Base-by-base conservation (phyloP, 2,797 vertebrate species). In the Acropternis orthonyx region DNA sequence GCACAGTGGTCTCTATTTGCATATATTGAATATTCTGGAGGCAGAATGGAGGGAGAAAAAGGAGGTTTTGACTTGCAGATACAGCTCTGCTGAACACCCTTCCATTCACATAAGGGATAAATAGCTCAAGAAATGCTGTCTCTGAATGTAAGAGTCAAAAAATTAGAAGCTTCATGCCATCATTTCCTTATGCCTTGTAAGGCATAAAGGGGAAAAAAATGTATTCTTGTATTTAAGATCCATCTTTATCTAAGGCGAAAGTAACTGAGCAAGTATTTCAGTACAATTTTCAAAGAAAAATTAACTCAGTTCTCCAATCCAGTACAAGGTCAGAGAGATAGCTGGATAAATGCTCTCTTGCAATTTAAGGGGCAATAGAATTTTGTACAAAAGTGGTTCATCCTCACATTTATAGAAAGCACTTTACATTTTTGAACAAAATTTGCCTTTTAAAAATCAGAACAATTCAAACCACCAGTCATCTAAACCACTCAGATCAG, bases 261-360 rank as follows among this genome's bases (percentile, higher is more conserved):
- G 59, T 63, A 79, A 67, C 37, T 23, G 28, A 80, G 43, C 10
- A 87, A 81, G 22, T 82, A 79, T 82, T 90, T 85, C 46, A 63
- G 17, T 26, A 87, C 7, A 68, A 46, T 76, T 93, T 92, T 49
- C 61, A 75, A 89, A 88, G 48, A 88, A 92, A 83, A 89, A 85
- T 37, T 72, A 68, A 14, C 41, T 92, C 28, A 72, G 26, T 16
- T 32, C 43, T 89, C 36, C 81, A 92, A 61, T 88, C 51, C 43
- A 80, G n/a, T 56, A 12, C 27, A 68, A 80, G 81, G 65, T 93
- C 75, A 61, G 63, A 56, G 46, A 80, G 12, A 59, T 0, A 89
- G 41, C 17, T 79, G n/a, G n/a, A 46, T 85, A 87, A 91, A 83
- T 21, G 13, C 27, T 75, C 15, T 65, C 54, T 62, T 48, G 46